Percentiles rank a stretch among this genome's conserved stretches.
phyloP scores from a whole-genome alignment of 2,888 invertebrate genomes.

The Melikaiella ostensackeni region DNA sequence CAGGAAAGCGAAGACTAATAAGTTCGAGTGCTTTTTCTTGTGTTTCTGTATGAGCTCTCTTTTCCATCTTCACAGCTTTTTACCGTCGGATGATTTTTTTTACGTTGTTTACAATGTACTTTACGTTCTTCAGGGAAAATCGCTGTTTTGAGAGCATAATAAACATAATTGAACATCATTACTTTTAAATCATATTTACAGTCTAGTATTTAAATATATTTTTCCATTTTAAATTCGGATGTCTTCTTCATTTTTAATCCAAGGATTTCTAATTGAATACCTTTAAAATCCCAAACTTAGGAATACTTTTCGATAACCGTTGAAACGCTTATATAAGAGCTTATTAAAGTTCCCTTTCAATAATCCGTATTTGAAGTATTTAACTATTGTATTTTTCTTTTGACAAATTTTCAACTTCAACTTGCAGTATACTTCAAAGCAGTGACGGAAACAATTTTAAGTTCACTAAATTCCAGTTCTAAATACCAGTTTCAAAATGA shows the following conservation, averaged over 20 bases:
- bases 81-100: background rate
- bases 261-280: background rate
- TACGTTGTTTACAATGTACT: conserved; percentile 29
- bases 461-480: no score
- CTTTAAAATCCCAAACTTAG: no score
- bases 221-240: background rate
- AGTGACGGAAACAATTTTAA: no score
- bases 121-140: no score
- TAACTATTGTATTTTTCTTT: no score
- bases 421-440: no score
- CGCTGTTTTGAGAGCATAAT: conserved; percentile 25
- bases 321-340: no score
- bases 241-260: background rate
- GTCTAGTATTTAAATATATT: background rate
- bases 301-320: no score
- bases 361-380: no score
- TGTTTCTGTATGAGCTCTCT: background rate
- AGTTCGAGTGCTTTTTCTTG: background rate
- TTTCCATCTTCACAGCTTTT: conserved; percentile 9
- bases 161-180: conserved; percentile 7
- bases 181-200: background rate
- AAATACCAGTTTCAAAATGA: no score
- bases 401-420: no score
- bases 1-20: conserved; percentile 77
- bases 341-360: no score